Conservation (phyloP, 2,888 invertebrate species). For the Volucella inflata region DNA sequence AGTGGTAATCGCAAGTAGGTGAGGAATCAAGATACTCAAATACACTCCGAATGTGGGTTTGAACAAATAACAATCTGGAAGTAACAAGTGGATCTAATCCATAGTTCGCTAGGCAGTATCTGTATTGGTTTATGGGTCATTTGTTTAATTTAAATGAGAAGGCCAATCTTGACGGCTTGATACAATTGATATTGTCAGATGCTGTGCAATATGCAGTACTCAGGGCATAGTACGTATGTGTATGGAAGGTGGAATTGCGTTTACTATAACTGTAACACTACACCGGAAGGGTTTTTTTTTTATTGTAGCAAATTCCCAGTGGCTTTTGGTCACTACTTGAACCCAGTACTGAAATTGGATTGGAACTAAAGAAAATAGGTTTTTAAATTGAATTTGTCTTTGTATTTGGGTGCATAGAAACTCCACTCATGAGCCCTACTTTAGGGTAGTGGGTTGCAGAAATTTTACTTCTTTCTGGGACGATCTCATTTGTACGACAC, state of each 20-base stretch:
- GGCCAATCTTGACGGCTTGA: background rate
- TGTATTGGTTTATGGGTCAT: constrained; percentile 4
- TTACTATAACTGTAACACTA: constrained; percentile 4
- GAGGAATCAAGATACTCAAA: constrained; percentile 20
- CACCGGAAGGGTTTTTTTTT: background rate
- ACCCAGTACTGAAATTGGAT: background rate
- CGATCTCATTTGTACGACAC: too few relatives aligned
- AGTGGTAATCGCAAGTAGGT: constrained; percentile 15
- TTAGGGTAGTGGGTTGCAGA: too few relatives aligned
- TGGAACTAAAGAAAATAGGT: too few relatives aligned
- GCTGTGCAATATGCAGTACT: background rate
- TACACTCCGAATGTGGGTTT: constrained; percentile 5
- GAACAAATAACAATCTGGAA: background rate
- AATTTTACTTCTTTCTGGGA: too few relatives aligned
- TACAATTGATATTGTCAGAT: constrained; percentile 3
- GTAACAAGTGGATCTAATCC: background rate
- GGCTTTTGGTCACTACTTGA: constrained; percentile 15
- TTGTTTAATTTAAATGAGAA: constrained; percentile 34
- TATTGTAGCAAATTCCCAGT: background rate
- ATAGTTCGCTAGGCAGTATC: constrained; percentile 7
- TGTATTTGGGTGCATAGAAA: too few relatives aligned
- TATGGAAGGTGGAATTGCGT: constrained; percentile 16
- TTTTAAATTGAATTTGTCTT: too few relatives aligned
- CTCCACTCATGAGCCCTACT: too few relatives aligned
- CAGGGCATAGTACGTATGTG: background rate